phyloP scores from a whole-genome alignment of 37 sponge, comb jelly and placozoan species.

The Petrosia ficiformis region DNA sequence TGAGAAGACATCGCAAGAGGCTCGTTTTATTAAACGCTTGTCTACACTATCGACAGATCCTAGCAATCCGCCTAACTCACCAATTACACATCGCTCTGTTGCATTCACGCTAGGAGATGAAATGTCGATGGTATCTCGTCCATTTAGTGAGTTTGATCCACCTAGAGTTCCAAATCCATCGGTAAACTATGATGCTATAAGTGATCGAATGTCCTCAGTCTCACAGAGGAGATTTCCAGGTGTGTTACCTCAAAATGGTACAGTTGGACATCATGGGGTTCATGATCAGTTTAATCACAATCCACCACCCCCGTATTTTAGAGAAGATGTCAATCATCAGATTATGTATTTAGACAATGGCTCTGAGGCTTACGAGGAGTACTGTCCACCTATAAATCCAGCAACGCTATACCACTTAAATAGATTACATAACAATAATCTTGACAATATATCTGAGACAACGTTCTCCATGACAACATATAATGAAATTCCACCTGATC shows the following conservation, averaged over 20 bases:
- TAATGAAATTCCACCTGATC: not conserved
- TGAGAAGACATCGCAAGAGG: not conserved
- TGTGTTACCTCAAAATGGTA: not conserved
- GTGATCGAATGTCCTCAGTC: slow-evolving; percentile 4
- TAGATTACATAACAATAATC: not conserved
- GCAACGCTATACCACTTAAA: not conserved
- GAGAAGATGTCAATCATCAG: not conserved
- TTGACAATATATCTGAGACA: slow-evolving; percentile 2
- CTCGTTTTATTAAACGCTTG: not conserved
- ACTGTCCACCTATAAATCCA: not conserved
- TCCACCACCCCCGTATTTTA: not conserved
- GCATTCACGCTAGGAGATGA: not conserved
- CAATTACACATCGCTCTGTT: not conserved
- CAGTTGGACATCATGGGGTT: not conserved
- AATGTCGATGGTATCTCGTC: not conserved
- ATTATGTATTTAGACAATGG: not conserved
- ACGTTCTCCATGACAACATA: not conserved
- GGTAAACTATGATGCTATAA: not conserved
- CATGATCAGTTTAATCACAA: not conserved
- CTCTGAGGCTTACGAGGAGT: not conserved
- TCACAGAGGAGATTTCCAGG: not conserved
- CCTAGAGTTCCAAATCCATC: slow-evolving; percentile 1
- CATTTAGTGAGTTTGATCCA: not conserved
- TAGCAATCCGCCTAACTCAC: slow-evolving; percentile 3
- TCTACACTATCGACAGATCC: not conserved